These are phyloP conservation scores for Zoanthus sansibaricus DNA, from an alignment of 92 coral and sea anemone genomes.

Conservation along the genomic window DNA sequence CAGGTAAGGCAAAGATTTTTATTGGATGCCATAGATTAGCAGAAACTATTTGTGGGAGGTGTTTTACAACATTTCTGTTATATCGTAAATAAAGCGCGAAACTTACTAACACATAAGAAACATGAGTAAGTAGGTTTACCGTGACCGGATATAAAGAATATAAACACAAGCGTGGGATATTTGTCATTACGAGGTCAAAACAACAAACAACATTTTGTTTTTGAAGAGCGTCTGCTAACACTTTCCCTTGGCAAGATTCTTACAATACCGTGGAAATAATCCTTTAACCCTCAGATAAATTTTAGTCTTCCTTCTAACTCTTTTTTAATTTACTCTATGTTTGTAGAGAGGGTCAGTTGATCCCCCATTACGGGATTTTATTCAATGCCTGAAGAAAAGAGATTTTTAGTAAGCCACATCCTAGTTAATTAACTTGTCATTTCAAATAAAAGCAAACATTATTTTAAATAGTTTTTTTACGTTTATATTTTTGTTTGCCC, in stretches of 20 bases:
- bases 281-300: background rate
- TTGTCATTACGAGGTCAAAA: background rate
- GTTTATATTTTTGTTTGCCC: background rate
- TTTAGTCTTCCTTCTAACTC: background rate
- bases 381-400: background rate
- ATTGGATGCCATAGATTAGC: background rate
- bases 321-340: conserved; percentile 14
- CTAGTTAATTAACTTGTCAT: background rate
- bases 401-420: background rate
- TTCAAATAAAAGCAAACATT: background rate
- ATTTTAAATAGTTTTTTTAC: background rate
- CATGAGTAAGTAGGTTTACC: too few species aligned
- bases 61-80: too few species aligned
- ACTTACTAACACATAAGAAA: background rate
- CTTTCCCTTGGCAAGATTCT: background rate
- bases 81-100: background rate
- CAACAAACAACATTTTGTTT: background rate
- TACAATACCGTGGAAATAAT: background rate
- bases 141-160: conserved; percentile 2
- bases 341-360: conserved; percentile 11
- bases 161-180: background rate
- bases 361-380: conserved; percentile 29
- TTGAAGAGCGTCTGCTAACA: background rate
- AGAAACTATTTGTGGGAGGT: background rate
- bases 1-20: conserved; percentile 10